Percentiles rank a stretch among this genome's conserved stretches.
phyloP scores from a whole-genome alignment of 2,113 vertebrate species.

The Fulmarus glacialis region DNA sequence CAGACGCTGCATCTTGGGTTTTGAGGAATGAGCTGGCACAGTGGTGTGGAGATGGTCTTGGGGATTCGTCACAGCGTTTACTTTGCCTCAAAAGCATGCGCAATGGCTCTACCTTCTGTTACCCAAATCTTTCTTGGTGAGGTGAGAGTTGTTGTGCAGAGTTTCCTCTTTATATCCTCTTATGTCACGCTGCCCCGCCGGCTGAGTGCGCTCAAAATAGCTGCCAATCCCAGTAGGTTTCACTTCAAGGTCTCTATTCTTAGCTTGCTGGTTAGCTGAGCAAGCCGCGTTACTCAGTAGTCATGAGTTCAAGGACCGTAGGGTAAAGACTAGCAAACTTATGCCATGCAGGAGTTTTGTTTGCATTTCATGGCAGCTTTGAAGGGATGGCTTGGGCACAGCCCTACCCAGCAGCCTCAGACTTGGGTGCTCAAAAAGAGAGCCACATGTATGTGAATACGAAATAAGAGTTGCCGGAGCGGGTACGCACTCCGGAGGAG shows the following conservation, averaged over 20 bases:
- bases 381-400: background rate
- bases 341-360: background rate
- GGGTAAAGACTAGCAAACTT: background rate
- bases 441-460: fast-evolving
- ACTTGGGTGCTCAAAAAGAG: fast-evolving
- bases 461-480: background rate
- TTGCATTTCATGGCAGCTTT: fast-evolving
- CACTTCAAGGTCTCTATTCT: slow-evolving; percentile 70
- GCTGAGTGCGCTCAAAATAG: slow-evolving; percentile 42
- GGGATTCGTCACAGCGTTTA: fast-evolving
- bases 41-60: background rate
- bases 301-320: slow-evolving; percentile 30
- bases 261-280: slow-evolving; percentile 36
- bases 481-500: background rate
- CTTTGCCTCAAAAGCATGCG: background rate
- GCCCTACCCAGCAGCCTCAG: background rate
- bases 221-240: slow-evolving; percentile 65
- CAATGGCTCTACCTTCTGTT: background rate
- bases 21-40: background rate
- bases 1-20: fast-evolving
- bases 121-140: background rate
- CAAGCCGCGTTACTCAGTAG: slow-evolving; percentile 23
- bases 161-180: slow-evolving; percentile 65
- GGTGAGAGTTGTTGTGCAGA: slow-evolving; percentile 60
- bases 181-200: slow-evolving; percentile 53